Conservation (phyloP, 2,113 vertebrate genomes). For the Catharus bicknelli region DNA sequence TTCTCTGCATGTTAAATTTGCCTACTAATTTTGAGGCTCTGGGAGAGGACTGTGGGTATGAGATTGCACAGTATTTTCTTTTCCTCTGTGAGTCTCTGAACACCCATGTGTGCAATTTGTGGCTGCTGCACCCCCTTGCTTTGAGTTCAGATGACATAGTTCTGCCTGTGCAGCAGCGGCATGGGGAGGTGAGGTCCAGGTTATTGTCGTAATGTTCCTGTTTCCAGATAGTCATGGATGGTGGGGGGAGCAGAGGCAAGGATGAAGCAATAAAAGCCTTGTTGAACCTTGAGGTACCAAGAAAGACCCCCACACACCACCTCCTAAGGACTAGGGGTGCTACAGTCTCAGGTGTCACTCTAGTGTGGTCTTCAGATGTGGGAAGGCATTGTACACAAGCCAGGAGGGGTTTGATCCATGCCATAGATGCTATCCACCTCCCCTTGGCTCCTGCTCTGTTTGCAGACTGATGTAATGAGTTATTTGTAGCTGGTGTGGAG, state of each 20-base stretch:
- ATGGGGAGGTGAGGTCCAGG: not conserved
- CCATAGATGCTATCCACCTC: not conserved
- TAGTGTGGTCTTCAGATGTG: not conserved
- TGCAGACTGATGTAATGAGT: not conserved
- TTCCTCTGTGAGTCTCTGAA: not conserved
- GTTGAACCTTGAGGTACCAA: not conserved
- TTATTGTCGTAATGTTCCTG: not conserved
- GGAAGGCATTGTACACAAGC: not conserved
- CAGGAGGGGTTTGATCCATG: not conserved
- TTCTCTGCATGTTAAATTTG: slow-evolving; percentile 60
- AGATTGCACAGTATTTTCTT: not conserved
- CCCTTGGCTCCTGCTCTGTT: not conserved
- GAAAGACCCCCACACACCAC: not conserved
- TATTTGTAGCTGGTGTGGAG: not conserved
- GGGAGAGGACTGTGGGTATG: not conserved
- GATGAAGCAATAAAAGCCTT: not conserved
- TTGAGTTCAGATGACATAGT: not conserved
- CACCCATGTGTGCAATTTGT: accelerated
- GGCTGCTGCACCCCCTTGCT: not conserved
- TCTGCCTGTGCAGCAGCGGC: accelerated
- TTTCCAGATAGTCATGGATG: not conserved
- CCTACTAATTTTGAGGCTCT: slow-evolving; percentile 2
- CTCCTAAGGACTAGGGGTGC: not conserved
- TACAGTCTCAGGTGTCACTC: not conserved
- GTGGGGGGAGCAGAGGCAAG: not conserved